A percentile compares a stretch with the other conserved stretches of the same genome.
Evolutionary conservation across 2,888 invertebrate species (phyloP).

Genomic region (Metellina segmentata): DNA sequence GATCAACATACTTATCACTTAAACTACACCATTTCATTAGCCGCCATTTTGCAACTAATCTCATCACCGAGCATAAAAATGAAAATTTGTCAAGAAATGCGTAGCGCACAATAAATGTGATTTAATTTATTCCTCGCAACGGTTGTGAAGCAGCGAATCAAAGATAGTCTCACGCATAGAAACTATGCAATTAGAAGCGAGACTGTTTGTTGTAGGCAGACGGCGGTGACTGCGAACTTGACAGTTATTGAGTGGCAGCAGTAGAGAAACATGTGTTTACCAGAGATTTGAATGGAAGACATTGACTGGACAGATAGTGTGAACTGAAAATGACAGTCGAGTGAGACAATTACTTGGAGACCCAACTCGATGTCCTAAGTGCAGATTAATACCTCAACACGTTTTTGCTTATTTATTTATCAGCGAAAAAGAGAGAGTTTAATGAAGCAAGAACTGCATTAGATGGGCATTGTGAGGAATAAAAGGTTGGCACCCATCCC

Average conservation of each 20-base stretch:
- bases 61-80: too few species aligned
- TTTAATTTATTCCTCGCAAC: neutral
- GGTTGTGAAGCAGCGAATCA: neutral
- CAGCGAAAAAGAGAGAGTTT: conserved; percentile 8
- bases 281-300: conserved; percentile 39
- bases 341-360: conserved; percentile 44
- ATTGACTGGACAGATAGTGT: conserved; percentile 39
- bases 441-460: conserved; percentile 65
- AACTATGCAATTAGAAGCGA: conserved; percentile 18
- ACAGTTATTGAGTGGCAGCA: conserved; percentile 38
- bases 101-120: neutral
- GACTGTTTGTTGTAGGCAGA: conserved; percentile 18
- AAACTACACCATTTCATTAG: too few species aligned
- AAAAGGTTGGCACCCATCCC: conserved; percentile 61
- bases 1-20: too few species aligned
- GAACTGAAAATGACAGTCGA: conserved; percentile 49
- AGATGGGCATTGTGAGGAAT: conserved; percentile 30
- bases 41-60: too few species aligned
- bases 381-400: conserved; percentile 37
- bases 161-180: conserved; percentile 23
- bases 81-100: too few species aligned
- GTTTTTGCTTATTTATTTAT: conserved; percentile 49
- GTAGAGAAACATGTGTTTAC: conserved; percentile 48
- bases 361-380: conserved; percentile 48
- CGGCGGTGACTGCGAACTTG: conserved; percentile 27